A percentile compares a stretch with the other conserved stretches of the same genome.
Conservation (phyloP, 1,140 invertebrate species). For the Drosophila virilis region DNA sequence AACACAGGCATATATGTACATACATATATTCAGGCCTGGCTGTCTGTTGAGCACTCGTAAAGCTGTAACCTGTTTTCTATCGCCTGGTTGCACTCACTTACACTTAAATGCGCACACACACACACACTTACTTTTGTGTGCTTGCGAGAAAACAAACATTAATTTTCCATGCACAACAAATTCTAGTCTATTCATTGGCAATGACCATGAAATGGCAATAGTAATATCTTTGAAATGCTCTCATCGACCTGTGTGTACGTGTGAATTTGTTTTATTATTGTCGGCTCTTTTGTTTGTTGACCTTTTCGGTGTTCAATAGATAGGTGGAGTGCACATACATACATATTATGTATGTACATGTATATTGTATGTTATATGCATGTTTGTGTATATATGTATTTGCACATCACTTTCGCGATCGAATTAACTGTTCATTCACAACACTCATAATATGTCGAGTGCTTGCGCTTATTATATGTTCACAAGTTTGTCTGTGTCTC, state of each 20-base stretch:
- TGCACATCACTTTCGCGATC: slow-evolving; percentile 36
- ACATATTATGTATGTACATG: too few relatives aligned
- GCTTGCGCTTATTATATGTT: slow-evolving; percentile 48
- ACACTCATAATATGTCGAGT: slow-evolving; percentile 46
- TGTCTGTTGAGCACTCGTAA: slow-evolving; percentile 31
- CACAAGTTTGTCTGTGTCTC: slow-evolving; percentile 38
- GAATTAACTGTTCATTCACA: slow-evolving; percentile 45
- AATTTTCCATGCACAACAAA: slow-evolving; percentile 43
- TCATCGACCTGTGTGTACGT: slow-evolving; percentile 43
- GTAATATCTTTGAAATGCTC: slow-evolving; percentile 43
- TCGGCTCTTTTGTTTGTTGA: slow-evolving; percentile 64
- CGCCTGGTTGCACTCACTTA: slow-evolving; percentile 38
- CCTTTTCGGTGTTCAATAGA: slow-evolving; percentile 62
- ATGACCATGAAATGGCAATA: slow-evolving; percentile 71
- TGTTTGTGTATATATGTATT: neutral
- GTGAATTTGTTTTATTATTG: slow-evolving; percentile 62
- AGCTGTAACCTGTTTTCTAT: slow-evolving; percentile 72
- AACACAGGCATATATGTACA: slow-evolving; percentile 40
- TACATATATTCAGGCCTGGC: slow-evolving; percentile 36
- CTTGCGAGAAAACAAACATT: slow-evolving; percentile 24
- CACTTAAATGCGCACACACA: slow-evolving; percentile 15
- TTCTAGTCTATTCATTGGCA: slow-evolving; percentile 67
- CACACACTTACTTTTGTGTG: slow-evolving; percentile 2
- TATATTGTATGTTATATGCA: too few relatives aligned
- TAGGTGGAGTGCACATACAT: slow-evolving; percentile 6